Base-by-base conservation (phyloP, 2,797 vertebrate species). In the Delichon dasypus region DNA sequence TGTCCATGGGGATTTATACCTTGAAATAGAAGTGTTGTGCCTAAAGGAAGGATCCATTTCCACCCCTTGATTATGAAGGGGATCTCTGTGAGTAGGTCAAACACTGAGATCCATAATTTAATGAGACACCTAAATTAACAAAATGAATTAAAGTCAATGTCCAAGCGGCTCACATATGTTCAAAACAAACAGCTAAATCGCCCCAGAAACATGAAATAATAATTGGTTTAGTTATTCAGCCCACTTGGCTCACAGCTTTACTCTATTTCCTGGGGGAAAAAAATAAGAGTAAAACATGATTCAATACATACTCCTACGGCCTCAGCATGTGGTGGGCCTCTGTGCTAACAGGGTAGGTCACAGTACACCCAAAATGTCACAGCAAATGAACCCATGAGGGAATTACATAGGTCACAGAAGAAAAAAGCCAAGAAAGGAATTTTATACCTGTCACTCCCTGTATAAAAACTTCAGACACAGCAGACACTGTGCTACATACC, bases 271-370 rank as follows among this genome's bases (percentile, higher is more conserved):
- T 57, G 32, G 18, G 27, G 18, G 3, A 8, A 54, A 55, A 50
- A 44, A 62, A 29, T 7, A 57, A 21, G 2, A 44, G 48, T 67
- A 88, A 73, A 95, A 93, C 38, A 73, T 19, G 34, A 95, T 79
- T 94, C 88, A 54, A 45, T 82, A 73, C n/a, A 19, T 36, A 61
- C 57, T 92, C 67, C 40, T 54, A 79, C 53, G 82, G 83, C 45
- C 55, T 79, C 17, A 29, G 71, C 11, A 2, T 16, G 77, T 44
- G 45, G 67, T 74, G 67, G 60, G 76, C 48, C 79, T 82, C 55
- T 74, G 82, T 62, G 88, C 74, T 95, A 96, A 96, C 77, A 94
- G 77, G 83, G 83, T 71, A 91, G 91, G 93, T 93, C 91, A 95
- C 4, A 11, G 61, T 51, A 85, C 50, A 80, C 78, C 84, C 93